A percentile compares a stretch with the other conserved stretches of the same genome.
Conservation (phyloP, 1,140 invertebrate genomes). For the Aphaenogaster ashmeadi region DNA sequence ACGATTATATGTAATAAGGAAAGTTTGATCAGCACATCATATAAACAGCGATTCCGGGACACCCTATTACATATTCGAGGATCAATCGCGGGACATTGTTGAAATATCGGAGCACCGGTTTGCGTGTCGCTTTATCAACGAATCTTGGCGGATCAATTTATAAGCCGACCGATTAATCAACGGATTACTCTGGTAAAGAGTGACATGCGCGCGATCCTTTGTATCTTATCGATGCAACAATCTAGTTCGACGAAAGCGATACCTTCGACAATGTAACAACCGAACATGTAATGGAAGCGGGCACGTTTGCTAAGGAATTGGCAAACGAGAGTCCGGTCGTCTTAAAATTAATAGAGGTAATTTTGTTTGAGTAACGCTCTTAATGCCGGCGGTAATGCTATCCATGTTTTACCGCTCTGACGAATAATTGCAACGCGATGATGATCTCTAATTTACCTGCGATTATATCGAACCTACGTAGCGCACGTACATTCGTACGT, state of each 20-base stretch:
- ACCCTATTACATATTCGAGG: neutral
- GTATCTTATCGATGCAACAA: conserved; percentile 26
- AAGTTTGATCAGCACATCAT: neutral
- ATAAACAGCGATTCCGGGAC: neutral
- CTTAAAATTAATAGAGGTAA: conserved; percentile 53
- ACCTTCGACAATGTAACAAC: neutral
- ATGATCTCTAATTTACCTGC: conserved; percentile 55
- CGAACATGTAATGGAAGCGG: neutral
- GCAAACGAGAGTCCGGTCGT: neutral
- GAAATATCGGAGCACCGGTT: neutral
- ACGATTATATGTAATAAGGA: neutral
- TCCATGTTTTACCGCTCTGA: conserved; percentile 38
- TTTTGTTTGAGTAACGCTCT: conserved; percentile 52
- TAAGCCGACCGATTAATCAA: conserved; percentile 29
- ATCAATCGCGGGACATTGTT: conserved; percentile 1
- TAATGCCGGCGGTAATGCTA: conserved; percentile 16
- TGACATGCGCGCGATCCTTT: conserved; percentile 20
- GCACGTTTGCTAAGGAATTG: neutral
- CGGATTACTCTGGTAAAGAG: conserved; percentile 8
- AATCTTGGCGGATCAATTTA: conserved; percentile 38
- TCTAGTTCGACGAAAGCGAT: conserved; percentile 28
- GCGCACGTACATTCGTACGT: neutral
- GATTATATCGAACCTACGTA: conserved; percentile 41
- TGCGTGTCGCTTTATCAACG: conserved; percentile 36
- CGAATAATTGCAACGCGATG: conserved; percentile 52